Evolutionary conservation across 2,888 invertebrate species (phyloP), one percentile per base, ranked within the genome.

Genomic region (Halictus ligatus): DNA sequence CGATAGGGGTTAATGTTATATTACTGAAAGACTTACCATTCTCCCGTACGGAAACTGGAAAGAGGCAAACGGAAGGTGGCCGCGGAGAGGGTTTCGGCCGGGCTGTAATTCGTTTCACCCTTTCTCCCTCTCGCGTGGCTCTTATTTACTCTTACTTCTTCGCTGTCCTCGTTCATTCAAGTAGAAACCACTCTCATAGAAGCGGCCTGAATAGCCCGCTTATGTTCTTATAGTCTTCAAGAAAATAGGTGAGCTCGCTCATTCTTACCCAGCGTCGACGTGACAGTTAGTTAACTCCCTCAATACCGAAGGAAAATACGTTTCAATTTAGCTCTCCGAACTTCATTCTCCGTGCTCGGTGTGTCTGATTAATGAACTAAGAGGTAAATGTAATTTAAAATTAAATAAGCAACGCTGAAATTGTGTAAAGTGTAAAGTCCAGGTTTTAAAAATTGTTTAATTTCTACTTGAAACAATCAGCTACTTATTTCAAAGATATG

Each of bases 1-100:
- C 90, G 91, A 89, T 88, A 78, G 85, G 77, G 86, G 90, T 90
- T 91, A 89, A 91, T 85, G 91, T 90, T 90, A 91, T 88, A 84
- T 90, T 84, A 79, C 77, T 64, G 81, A 87, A 80, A 85, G 90
- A 86, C 85, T 91, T 85, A 81, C 91, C 85, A 87, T 91, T 89
- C 85, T 84, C 67, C 69, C 67, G 73, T 72, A 83, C 84, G 84
- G 84, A 79, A 90, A 85, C 78, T 75, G 84, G 83, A 78, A 84
- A 79, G 78, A 73, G 84, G 81, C 64, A 78, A 54, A 58, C 60
- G 74, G 13, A 18, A 21, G 50, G 50, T 43, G 50, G 43, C 69
- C 78, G 67, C 78, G 64, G 15, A 64, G 50, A 21, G 18, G 50
- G 80, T 78, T 85, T 85, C 73, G 81, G 78, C 80, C 78, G 10